Base-by-base conservation (phyloP, 2,113 vertebrate genomes). In the Ammospiza caudacuta region DNA sequence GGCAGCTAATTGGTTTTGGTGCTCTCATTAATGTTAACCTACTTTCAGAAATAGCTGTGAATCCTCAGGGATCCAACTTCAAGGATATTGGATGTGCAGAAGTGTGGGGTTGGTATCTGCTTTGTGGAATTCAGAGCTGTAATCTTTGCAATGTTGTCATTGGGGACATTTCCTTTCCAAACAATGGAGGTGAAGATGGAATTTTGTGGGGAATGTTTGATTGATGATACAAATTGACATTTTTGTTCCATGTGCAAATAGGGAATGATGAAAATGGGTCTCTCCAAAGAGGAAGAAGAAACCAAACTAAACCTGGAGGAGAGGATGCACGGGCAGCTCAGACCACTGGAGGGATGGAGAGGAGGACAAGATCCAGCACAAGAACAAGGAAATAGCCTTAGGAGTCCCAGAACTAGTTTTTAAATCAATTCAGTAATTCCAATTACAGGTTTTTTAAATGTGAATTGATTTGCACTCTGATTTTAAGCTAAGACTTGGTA, bases 1-100 rank as follows among this genome's bases (percentile, higher is more conserved):
- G 51, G 51, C 35, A 77, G 67, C 91, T 95, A 97, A 97, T 97
- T 97, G 96, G 94, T 83, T 97, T 96, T 96, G 79, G 87, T 83
- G 85, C 92, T 91, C 95, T 97, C 93, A 96, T 96, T 96, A 95
- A 93, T 90, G 87, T 83, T 96, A 97, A 96, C 93, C 95, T 96
- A 96, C 93, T 96, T 97, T 96, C 68, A 27, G 75, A 95, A 96
- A 94, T 95, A 97, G 90, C 90, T 92, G 67, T 5, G 15, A 70
- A 23, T 90, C 96, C 83, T 89, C 6, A 4, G 96, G 92, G 96
- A 83, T 67, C 27, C 46, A 9, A 64, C 79, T 88, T 86, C 11
- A 93, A 94, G 88, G 90, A 81, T 92, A 31, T 77, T 77, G 87
- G 82, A 77, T 74, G 88, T 83, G 61, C 63, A 70, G 18, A 86